Base-by-base conservation (phyloP, 2,797 vertebrate genomes). In the Melanotaenia trifasciata region DNA sequence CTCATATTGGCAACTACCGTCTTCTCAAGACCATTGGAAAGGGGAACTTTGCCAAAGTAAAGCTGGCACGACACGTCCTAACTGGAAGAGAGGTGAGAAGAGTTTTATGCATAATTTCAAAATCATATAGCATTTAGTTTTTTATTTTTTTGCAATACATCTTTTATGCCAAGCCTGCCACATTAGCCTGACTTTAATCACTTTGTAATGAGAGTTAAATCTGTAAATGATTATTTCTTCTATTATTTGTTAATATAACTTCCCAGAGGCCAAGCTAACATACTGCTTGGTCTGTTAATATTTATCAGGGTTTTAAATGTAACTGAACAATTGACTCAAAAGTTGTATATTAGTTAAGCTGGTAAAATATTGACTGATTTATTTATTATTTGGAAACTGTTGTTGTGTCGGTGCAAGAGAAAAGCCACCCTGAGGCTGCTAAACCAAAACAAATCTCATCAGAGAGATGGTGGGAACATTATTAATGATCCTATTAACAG, bases 41-140 rank as follows among this genome's bases (percentile, higher is more conserved):
- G 90, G 97, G 97, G 76, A 98, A 98, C 89, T 98, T 98, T 73
- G 97, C 97, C 90, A 98, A 98, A 91, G 97, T 98, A 75, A 98
- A 98, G 77, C 89, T 98, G 91, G 97, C 97, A 20, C 94, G 97
- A 70, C 97, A 98, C 64, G 95, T 98, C 66, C 95, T 97, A 57
- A 98, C 97, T 14, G 96, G 97, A 73, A 95, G 97, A 95, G 97
- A 98, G 96, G 97, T 98, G 89, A 94, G 95, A 72, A 20, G 13
- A 18, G 12, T 76, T 78, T 47, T 20, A 43, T 24, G 3, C 1
- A 9, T 51, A 51, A 22, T 22, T 9, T 50, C 11, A n/a, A 51
- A 51, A 51, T 22, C 20, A 50, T 43, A 43, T 8, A 51, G 47
- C 47, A 51, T 51, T 11, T 43, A 5, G 11, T 43, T 13, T 22